Evolutionary conservation across 1,140 invertebrate genomes (phyloP), one percentile per base, ranked within the genome.

Genomic region (Lanistes nyassanus): DNA sequence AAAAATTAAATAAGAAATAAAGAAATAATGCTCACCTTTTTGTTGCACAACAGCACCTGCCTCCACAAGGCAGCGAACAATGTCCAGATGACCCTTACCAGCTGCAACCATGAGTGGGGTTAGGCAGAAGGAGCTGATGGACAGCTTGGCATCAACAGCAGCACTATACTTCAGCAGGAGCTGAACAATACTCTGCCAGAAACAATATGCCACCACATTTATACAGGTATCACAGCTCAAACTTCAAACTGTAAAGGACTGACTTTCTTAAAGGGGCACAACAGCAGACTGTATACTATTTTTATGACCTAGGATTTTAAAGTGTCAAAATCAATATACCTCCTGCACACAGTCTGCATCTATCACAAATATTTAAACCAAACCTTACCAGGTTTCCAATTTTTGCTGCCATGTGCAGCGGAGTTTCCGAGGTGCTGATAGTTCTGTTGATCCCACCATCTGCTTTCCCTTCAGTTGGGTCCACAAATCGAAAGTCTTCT

Each of bases 131-230:
- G 92, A 91, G 7, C 92, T 89, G 1, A 90, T 90, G 80, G 90
- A 91, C 84, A 92, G 93, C 9, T 92, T 85, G 81, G 84, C 90
- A 81, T 94, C 93, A 0, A 92, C 91, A 87, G 93, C 89, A 0
- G 92, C 93, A 47, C 93, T 92, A 76, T 92, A 88, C 64, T 91
- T 88, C 1, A 95, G 80, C 23, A 95, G 90, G 1, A 92, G 86
- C 71, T 91, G 80, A 0, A 90, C 81, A 51, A 89, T 84, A 75
- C 90, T 87, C 85, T 90, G 77, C 3, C 78, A 79, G 62, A 23
- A 67, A 73, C 11, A 66, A 58, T 72, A 31, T 39, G 5, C 3
- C 21, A 72, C 7, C 16, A 56, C 7, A 23, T 29, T 9, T n/a
- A 34, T 47, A 51, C 2, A 23, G 7, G 51, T 26, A 37, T 21